These are phyloP conservation scores for Cheumatopsyche charites DNA, from an alignment of 1,140 invertebrate species.

Conservation along the genomic window DNA sequence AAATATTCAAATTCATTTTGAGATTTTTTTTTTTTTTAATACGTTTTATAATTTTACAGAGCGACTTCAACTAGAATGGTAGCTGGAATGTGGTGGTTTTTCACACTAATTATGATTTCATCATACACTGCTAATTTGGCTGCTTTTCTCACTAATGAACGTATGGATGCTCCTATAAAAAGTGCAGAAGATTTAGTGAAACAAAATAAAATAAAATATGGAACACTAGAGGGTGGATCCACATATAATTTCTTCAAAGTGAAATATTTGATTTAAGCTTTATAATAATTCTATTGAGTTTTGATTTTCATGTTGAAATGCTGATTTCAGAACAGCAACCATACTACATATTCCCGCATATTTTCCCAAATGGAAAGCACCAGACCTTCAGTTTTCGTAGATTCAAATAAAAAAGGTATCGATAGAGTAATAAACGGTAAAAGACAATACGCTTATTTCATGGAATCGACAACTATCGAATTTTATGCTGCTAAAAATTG, in stretches of 20 bases:
- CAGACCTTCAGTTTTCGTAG: slow-evolving; percentile 76
- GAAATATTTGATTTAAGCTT: slow-evolving; percentile 51
- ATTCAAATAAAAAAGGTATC: slow-evolving; percentile 78
- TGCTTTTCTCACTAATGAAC: slow-evolving; percentile 88
- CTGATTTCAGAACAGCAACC: slow-evolving; percentile 41
- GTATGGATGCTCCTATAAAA: slow-evolving; percentile 85
- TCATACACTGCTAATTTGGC: slow-evolving; percentile 96
- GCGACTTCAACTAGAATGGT: slow-evolving; percentile 77
- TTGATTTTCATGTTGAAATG: too few species aligned
- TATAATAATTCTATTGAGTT: too few species aligned
- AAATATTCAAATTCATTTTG: too few species aligned
- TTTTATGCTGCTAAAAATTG: slow-evolving; percentile 89
- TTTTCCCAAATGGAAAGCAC: slow-evolving; percentile 77
- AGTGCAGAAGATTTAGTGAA: slow-evolving; percentile 87
- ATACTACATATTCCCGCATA: slow-evolving; percentile 62
- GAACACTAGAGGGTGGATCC: slow-evolving; percentile 75
- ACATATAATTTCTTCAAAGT: slow-evolving; percentile 78
- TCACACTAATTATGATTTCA: slow-evolving; percentile 93
- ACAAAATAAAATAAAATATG: slow-evolving; percentile 90
- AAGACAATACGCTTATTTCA: slow-evolving; percentile 82
- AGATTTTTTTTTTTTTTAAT: neutral
- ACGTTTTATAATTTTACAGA: slow-evolving; percentile 52
- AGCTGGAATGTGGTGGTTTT: slow-evolving; percentile 93
- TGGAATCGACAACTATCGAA: slow-evolving; percentile 94
- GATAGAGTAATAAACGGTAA: slow-evolving; percentile 76